A percentile compares a stretch with the other conserved stretches of the same genome.
phyloP scores from a whole-genome alignment of 2,797 vertebrate genomes.

The Sebastes vulpes region DNA sequence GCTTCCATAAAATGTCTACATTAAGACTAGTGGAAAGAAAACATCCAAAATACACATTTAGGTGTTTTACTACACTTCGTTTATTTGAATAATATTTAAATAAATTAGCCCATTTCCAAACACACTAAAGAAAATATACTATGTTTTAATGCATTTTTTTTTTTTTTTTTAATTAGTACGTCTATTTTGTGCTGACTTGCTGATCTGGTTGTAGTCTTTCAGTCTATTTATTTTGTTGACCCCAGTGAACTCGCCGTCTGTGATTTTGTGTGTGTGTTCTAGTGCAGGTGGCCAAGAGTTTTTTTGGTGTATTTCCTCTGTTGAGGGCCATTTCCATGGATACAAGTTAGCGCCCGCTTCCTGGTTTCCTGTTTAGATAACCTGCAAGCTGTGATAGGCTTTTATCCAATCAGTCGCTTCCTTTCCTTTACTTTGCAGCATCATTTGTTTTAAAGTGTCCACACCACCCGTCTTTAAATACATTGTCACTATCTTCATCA shows the following conservation, averaged over 20 bases:
- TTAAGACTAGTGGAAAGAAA: too few species aligned
- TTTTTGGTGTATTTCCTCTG: slow-evolving; percentile 75
- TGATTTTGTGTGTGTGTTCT: slow-evolving; percentile 14
- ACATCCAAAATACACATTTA: too few species aligned
- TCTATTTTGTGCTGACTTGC: background rate
- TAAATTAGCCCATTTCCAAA: background rate
- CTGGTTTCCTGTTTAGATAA: slow-evolving; percentile 86
- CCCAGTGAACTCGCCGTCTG: background rate
- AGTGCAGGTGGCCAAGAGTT: slow-evolving; percentile 69
- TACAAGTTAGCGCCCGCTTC: slow-evolving; percentile 71
- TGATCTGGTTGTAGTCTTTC: background rate
- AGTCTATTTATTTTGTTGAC: background rate
- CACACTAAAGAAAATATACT: background rate
- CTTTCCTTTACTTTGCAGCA: slow-evolving; percentile 62
- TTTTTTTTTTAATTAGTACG: background rate
- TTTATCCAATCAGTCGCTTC: slow-evolving; percentile 73
- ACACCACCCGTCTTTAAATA: background rate
- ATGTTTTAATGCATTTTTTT: background rate
- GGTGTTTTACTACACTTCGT: too few species aligned
- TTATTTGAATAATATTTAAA: too few species aligned
- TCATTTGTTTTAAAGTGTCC: slow-evolving; percentile 23
- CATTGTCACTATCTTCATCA: background rate
- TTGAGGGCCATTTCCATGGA: slow-evolving; percentile 82
- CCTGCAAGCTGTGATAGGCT: slow-evolving; percentile 54
- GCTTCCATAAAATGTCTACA: too few species aligned